Conservation (phyloP, 2,113 vertebrate genomes). For the Myxocyprinus asiaticus region DNA sequence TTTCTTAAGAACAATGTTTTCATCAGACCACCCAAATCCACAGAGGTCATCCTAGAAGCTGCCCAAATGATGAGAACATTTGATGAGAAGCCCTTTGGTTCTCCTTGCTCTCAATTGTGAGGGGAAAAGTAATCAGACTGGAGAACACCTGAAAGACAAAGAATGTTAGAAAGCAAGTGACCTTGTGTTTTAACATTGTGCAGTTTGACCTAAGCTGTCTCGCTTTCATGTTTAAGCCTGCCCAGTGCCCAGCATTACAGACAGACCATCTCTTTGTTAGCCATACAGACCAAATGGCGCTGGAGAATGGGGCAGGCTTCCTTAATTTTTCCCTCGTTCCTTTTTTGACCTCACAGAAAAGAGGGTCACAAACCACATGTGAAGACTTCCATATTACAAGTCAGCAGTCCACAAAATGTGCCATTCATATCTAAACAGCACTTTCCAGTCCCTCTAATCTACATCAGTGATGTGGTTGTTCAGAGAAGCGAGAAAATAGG, state of each 20-base stretch:
- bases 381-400: slow-evolving; percentile 68
- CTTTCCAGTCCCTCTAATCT: slow-evolving; percentile 60
- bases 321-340: slow-evolving; percentile 57
- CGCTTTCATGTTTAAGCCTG: slow-evolving; percentile 49
- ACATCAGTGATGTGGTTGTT: slow-evolving; percentile 67
- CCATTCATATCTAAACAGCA: slow-evolving; percentile 61
- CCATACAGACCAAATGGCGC: slow-evolving; percentile 56
- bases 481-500: slow-evolving; percentile 11
- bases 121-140: background rate
- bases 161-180: background rate
- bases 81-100: background rate
- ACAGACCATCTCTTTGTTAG: slow-evolving; percentile 59
- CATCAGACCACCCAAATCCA: slow-evolving; percentile 27
- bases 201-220: background rate
- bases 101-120: background rate
- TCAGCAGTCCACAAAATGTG: slow-evolving; percentile 67
- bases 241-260: slow-evolving; percentile 23
- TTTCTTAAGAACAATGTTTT: slow-evolving; percentile 18
- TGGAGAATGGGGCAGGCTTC: slow-evolving; percentile 40
- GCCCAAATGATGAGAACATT: slow-evolving; percentile 33
- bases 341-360: slow-evolving; percentile 59
- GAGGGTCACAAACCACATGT: slow-evolving; percentile 70
- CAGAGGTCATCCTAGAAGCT: slow-evolving; percentile 14
- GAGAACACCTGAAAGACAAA: slow-evolving; percentile 28
- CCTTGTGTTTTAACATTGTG: background rate